phyloP scores from a whole-genome alignment of 2,888 invertebrate species.

The Nemapogon koenigi region DNA sequence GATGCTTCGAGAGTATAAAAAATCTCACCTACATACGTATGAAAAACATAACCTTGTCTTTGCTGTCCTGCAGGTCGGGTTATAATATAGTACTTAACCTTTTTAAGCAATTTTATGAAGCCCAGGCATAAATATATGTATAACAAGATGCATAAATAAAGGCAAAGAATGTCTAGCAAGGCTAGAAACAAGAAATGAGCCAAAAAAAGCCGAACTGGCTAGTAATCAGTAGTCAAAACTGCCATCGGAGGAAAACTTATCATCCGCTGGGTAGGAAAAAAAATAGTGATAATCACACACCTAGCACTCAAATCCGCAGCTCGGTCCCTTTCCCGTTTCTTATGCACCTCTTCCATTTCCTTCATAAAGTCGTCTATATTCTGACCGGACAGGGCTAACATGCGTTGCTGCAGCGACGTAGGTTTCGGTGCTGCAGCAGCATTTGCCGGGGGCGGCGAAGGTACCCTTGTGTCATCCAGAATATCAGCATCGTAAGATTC shows the following conservation, averaged over 20 bases:
- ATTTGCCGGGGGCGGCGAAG: constrained; percentile 31
- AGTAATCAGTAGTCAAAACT: no score
- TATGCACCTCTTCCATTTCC: constrained; percentile 88
- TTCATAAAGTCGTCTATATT: constrained; percentile 93
- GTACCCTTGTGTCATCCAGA: constrained; percentile 31
- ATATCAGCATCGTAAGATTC: constrained; percentile 35
- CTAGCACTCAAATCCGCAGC: constrained; percentile 67
- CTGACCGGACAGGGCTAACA: constrained; percentile 89
- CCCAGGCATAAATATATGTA: no score
- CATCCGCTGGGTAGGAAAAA: background rate
- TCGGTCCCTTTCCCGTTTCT: constrained; percentile 74
- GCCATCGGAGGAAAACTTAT: background rate
- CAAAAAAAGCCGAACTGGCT: no score
- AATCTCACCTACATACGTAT: no score
- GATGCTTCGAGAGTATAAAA: no score
- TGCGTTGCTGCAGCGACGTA: constrained; percentile 82
- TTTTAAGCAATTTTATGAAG: no score
- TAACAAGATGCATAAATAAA: no score
- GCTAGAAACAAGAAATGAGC: no score
- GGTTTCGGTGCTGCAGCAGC: constrained; percentile 54
- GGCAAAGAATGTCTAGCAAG: no score
- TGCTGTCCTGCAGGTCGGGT: no score
- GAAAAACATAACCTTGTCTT: no score
- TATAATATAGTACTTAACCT: no score
- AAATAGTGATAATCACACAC: constrained; percentile 18